phyloP scores from a whole-genome alignment of 2,113 vertebrate species.

The Phylloscopus trochiloides region DNA sequence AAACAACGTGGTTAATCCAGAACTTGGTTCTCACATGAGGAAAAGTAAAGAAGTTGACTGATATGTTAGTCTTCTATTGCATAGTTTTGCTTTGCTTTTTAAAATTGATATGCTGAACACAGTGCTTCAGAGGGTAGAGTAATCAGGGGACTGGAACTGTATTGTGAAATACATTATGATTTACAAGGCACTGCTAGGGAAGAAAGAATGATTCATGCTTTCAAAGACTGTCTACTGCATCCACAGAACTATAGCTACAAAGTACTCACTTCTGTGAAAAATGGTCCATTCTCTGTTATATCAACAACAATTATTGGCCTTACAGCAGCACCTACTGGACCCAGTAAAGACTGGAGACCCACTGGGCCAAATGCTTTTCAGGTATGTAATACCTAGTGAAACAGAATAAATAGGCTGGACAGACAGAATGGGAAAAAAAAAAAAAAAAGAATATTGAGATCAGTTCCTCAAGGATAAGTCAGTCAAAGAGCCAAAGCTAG shows the following conservation, averaged over 20 bases:
- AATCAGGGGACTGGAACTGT: not conserved
- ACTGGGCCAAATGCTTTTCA: accelerated
- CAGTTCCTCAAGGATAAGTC: not conserved
- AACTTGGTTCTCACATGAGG: not conserved
- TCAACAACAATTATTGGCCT: accelerated
- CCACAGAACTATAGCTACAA: not conserved
- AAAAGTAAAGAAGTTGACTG: not conserved
- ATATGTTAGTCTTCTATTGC: not conserved
- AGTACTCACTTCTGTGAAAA: not conserved
- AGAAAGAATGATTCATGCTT: not conserved
- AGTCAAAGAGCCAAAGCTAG: not conserved
- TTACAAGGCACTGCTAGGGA: not conserved
- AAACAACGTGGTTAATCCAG: not conserved
- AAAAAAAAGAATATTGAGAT: not conserved
- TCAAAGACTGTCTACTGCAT: not conserved
- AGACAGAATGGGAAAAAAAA: not conserved
- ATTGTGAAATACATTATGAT: not conserved
- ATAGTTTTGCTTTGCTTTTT: not conserved
- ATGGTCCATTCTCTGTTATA: not conserved
- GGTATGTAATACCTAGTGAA: not conserved
- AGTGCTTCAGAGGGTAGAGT: not conserved
- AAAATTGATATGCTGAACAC: not conserved
- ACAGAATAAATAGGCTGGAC: not conserved
- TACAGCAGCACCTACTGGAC: not conserved
- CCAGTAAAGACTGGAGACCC: not conserved